phyloP scores from a whole-genome alignment of 1,140 invertebrate species.

The Mercenaria mercenaria region DNA sequence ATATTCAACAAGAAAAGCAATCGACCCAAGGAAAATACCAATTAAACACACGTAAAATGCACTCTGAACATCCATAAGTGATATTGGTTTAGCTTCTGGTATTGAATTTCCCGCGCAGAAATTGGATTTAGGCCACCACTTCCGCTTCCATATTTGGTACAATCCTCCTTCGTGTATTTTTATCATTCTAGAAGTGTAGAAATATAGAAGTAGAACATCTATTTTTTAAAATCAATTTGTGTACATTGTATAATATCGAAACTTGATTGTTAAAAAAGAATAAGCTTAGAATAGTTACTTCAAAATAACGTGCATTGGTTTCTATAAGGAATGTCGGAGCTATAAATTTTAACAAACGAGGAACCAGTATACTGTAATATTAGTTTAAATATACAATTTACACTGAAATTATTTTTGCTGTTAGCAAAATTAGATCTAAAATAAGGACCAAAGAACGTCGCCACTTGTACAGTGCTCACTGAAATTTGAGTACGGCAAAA shows the following conservation, averaged over 20 bases:
- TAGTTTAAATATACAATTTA: no score
- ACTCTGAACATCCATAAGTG: constrained; percentile 37
- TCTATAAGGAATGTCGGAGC: no score
- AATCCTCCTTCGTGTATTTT: constrained; percentile 18
- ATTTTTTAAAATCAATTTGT: background rate
- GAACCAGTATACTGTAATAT: no score
- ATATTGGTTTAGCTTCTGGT: constrained; percentile 28
- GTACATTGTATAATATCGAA: background rate
- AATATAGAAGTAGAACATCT: background rate
- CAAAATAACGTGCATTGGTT: no score
- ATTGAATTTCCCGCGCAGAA: constrained; percentile 1
- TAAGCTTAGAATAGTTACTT: no score
- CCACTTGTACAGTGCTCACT: no score
- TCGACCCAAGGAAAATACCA: constrained; percentile 1
- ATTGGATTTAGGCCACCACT: constrained; percentile 48
- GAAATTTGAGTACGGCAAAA: no score
- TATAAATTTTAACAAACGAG: no score
- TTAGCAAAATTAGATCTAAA: no score
- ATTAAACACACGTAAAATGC: constrained; percentile 33
- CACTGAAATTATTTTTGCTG: no score
- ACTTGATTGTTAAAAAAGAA: background rate
- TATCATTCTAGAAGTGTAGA: constrained; percentile 11
- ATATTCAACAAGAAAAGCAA: constrained; percentile 9
- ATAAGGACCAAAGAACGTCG: no score
- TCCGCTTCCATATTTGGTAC: constrained; percentile 5